Base-by-base conservation (phyloP, 2,888 invertebrate genomes). In the Papilio elwesi region DNA sequence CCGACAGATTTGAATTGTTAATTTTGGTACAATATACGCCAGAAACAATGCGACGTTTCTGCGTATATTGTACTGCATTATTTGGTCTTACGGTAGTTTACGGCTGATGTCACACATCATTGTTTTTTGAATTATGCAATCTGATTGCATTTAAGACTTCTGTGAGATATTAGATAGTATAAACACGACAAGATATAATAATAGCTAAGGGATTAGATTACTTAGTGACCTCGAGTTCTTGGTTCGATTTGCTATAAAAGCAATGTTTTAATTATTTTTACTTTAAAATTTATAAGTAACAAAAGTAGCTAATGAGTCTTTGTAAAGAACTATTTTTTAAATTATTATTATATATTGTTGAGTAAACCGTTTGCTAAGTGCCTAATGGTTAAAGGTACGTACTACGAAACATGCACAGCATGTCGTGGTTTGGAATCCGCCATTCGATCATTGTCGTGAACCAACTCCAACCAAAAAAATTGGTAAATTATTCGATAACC, bases 1-100 rank as follows among this genome's bases (percentile, higher is more conserved):
- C 65, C 26, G 51, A 26, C 49, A 49, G 64, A 64, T 65, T 51
- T 51, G 36, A 49, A 49, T 65, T 65, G 51, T 51, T 65, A 49
- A 65, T 65, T 51, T 51, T 16, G 65, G 9, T 65, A 65, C 43
- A 38, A 62, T 65, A 38, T 62, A 49, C 16, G 26, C 49, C 26
- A 11, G 43, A 64, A 49, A 65, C 51, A 49, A 65, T 65, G 65
- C 51, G 49, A 62, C 59, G 10, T 38, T 43, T 15, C 43, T 43
- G n/a, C 59, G 59, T 59, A 43, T 15, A 15, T 62, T 62, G 59
- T 62, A 7, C 26, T 59, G 59, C 59, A 59, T 59, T 59, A 59
- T 59, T 59, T 38, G 57, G 13, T 38, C 36, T 38, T 36, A 13
- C 8, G 55, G 26, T 38, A 26, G 26, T 26, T 8, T 13, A 26